Evolutionary conservation across 2,888 invertebrate genomes (phyloP).

Genomic region (Clistopyga incitator): DNA sequence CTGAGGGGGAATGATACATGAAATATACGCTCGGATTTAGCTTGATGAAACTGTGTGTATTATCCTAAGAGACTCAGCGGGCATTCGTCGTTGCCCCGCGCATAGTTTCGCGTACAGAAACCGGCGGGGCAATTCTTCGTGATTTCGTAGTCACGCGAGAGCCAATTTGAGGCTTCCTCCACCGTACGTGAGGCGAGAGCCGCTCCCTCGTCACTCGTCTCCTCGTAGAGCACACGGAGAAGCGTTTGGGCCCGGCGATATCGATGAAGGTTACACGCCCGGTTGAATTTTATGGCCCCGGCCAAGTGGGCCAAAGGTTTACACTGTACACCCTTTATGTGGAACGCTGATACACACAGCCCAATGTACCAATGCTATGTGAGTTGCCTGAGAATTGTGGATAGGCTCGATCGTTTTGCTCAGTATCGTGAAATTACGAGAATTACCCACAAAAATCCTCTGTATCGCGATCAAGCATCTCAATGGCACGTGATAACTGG

Average conservation of each 20-base stretch:
- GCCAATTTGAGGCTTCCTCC: constrained; percentile 14
- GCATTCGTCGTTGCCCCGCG: background rate
- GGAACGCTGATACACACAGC: background rate
- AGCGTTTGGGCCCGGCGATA: constrained; percentile 22
- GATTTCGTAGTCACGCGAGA: constrained; percentile 51
- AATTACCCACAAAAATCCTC: too few relatives aligned
- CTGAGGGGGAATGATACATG: background rate
- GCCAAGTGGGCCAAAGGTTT: constrained; percentile 47
- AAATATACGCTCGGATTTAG: constrained; percentile 17
- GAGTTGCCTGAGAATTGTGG: background rate
- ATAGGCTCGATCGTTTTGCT: background rate
- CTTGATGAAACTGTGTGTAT: constrained; percentile 36
- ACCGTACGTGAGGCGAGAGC: background rate
- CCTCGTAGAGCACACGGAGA: constrained; percentile 24
- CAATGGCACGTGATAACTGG: too few relatives aligned
- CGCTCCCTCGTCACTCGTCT: constrained; percentile 47
- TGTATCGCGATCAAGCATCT: too few relatives aligned
- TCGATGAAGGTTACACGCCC: constrained; percentile 51
- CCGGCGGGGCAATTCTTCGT: constrained; percentile 35
- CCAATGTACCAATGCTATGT: background rate
- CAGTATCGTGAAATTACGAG: background rate
- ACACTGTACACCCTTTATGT: constrained; percentile 21
- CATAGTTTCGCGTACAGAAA: background rate
- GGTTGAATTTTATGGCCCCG: constrained; percentile 50
- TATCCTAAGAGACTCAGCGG: constrained; percentile 17